Conservation (phyloP, 2,797 vertebrate species). For the Propithecus perrieri region DNA sequence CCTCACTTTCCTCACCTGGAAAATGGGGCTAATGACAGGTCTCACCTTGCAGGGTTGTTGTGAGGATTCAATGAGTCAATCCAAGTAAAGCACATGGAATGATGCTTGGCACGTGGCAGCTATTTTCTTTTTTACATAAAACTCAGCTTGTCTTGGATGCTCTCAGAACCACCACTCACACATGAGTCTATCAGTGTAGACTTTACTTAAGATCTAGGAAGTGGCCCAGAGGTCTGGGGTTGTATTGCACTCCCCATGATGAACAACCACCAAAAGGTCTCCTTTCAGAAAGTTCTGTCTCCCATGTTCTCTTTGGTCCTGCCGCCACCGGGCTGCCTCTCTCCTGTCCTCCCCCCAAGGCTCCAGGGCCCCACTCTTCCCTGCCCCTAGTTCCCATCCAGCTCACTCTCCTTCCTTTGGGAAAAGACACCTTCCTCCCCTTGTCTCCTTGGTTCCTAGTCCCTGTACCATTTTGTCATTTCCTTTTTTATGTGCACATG, state of each 20-base stretch:
- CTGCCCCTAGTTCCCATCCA: not conserved
- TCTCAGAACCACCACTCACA: not conserved
- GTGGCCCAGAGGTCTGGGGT: not conserved
- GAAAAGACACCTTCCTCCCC: not conserved
- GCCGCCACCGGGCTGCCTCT: not conserved
- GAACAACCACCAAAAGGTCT: not conserved
- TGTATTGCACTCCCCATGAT: not conserved
- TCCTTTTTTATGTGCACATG: not conserved
- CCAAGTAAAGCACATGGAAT: not conserved
- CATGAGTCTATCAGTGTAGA: not conserved
- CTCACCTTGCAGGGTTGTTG: not conserved
- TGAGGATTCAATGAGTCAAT: not conserved
- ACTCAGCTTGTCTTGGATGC: not conserved
- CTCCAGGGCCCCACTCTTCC: not conserved
- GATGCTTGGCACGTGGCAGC: not conserved
- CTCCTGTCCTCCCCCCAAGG: accelerated
- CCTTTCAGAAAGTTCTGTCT: not conserved
- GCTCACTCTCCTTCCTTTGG: accelerated
- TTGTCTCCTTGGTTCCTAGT: not conserved
- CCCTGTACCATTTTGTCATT: not conserved
- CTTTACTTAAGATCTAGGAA: not conserved
- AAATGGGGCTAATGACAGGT: not conserved
- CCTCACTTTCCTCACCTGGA: not conserved
- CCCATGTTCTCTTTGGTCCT: accelerated
- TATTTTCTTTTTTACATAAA: no score